phyloP scores from a whole-genome alignment of 1,140 invertebrate species.

The Pentalonia nigronervosa region DNA sequence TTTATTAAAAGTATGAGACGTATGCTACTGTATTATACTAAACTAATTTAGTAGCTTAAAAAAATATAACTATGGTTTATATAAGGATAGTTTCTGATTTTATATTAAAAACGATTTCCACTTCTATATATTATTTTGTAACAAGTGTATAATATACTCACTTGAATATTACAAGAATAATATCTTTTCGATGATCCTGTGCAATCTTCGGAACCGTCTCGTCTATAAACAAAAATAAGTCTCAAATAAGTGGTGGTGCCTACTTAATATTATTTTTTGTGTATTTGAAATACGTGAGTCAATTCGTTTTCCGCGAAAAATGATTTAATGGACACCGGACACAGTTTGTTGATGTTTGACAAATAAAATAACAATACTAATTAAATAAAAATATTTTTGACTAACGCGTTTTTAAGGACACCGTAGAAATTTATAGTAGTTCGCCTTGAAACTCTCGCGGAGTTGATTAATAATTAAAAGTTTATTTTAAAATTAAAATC shows the following conservation, averaged over 20 bases:
- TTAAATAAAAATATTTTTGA: not conserved
- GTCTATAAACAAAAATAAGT: constrained; percentile 46
- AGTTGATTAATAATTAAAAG: not conserved
- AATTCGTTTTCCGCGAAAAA: not conserved
- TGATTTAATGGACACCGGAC: not conserved
- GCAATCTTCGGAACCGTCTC: constrained; percentile 66
- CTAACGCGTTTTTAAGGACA: not conserved
- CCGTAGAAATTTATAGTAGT: not conserved
- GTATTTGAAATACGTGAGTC: not conserved
- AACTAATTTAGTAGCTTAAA: not conserved
- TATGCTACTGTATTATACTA: not conserved
- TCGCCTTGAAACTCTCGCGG: not conserved
- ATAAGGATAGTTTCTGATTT: not conserved
- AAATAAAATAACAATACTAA: not conserved
- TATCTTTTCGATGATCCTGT: constrained; percentile 79
- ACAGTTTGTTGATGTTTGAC: not conserved
- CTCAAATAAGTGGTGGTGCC: not conserved
- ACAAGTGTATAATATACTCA: constrained; percentile 63
- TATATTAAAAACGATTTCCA: not conserved
- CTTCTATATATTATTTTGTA: not conserved
- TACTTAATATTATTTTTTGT: not conserved
- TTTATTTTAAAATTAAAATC: not conserved
- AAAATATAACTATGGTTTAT: not conserved
- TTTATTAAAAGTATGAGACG: not conserved
- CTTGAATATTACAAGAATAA: constrained; percentile 90